Evolutionary conservation across 2,888 invertebrate species (phyloP), one percentile per base, ranked within the genome.

Genomic region (Sminthurides aquaticus): DNA sequence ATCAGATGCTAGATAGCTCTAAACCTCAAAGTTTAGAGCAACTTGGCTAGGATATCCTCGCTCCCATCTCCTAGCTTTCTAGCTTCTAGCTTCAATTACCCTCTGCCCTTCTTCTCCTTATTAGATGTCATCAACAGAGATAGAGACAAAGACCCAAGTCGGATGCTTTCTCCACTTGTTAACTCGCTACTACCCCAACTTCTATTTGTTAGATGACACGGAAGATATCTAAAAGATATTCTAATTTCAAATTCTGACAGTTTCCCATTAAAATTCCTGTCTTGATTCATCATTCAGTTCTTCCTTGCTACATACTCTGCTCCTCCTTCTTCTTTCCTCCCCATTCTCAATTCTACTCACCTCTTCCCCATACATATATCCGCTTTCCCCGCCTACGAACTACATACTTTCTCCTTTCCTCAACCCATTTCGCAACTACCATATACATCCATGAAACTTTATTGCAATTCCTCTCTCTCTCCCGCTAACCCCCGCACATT

Each of bases 201-300:
- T 34, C 43, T 34, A 34, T 34, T 34, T 34, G 43, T 5, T 11
- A 34, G 43, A 34, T 34, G 43, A 34, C 43, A 34, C 43, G 43
- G 43, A 34, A 34, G 43, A 34, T 34, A 34, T 34, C 8, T 5
- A 34, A 5, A 34, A 34, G 43, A 34, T 34, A 34, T 34, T 34
- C 43, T 34, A 34, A 34, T 34, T 52, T 52, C 20, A 8, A 52
- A 22, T 22, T 52, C 18, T 64, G 64, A 59, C 64, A 59, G 58
- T 48, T 59, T 58, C 26, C 64, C 54, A 64, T 64, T 64, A 64
- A 64, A 64, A 64, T 64, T 64, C 64, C 59, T 20, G 8, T 52
- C 52, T 52, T 52, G 52, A 52, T 52, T 52, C 52, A 5, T 20
- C 52, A 52, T 15, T 52, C 43, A 11, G 43, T 5, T 34, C 43